These are phyloP conservation scores for Acanthosepion pharaonis DNA, from an alignment of 2,888 invertebrate genomes.

Conservation along the genomic window DNA sequence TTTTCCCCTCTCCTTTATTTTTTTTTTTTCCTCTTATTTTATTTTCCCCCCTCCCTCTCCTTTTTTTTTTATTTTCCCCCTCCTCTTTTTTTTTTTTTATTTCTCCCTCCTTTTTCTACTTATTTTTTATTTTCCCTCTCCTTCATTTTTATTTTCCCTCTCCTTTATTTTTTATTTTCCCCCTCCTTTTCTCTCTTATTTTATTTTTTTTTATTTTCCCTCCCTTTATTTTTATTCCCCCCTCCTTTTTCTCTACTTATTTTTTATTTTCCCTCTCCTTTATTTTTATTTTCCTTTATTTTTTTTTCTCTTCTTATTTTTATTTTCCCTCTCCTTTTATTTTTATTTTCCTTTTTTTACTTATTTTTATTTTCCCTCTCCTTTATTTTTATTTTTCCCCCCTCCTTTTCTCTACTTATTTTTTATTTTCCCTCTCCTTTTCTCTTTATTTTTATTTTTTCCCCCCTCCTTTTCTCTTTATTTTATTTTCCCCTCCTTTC, in stretches of 20 bases:
- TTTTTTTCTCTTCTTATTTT: background rate
- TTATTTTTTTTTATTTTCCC: background rate
- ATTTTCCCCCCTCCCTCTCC: background rate
- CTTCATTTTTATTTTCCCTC: background rate
- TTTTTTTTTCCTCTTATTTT: accelerated
- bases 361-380: background rate
- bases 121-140: background rate
- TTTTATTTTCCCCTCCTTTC: no score
- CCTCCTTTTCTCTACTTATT: no score
- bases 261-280: background rate
- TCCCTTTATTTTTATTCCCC: background rate
- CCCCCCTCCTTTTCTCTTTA: background rate
- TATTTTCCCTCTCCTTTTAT: accelerated
- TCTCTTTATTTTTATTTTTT: background rate
- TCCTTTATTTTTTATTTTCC: background rate
- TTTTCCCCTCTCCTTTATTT: no score
- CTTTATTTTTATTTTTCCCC: background rate
- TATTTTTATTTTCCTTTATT: no score
- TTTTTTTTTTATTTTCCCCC: no score
- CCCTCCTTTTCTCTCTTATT: background rate
- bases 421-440: accelerated
- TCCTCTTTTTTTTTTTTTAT: no score
- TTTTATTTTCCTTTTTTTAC: accelerated
- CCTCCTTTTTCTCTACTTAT: no score
- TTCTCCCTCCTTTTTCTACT: background rate